phyloP scores from a whole-genome alignment of 2,113 vertebrate species.

The Sphyrna mokarran region DNA sequence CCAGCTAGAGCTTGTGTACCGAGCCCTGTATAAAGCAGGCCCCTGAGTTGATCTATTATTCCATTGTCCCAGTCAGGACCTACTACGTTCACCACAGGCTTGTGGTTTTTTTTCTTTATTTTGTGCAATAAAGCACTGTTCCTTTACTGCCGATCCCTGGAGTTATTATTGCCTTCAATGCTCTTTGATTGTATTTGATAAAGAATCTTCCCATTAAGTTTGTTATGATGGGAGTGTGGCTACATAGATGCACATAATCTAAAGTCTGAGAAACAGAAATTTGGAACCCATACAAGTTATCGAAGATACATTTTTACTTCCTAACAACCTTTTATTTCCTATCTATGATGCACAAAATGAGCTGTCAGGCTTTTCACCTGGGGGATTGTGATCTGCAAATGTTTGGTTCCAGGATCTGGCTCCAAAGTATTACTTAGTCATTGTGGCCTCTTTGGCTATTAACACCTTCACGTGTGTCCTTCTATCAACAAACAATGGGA shows the following conservation, averaged over 20 bases:
- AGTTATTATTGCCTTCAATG: no score
- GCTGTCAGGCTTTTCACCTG: not conserved
- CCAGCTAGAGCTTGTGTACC: no score
- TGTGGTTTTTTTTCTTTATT: no score
- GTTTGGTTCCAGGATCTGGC: slow-evolving; percentile 21
- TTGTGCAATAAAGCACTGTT: no score
- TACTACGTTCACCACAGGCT: no score
- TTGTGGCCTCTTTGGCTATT: not conserved
- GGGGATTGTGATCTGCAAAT: not conserved
- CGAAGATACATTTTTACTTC: not conserved
- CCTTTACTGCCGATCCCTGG: no score
- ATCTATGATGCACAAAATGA: not conserved
- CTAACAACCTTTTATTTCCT: not conserved
- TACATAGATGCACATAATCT: not conserved
- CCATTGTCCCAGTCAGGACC: no score
- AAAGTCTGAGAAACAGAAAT: not conserved
- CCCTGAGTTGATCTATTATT: no score
- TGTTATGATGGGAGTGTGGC: no score
- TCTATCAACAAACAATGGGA: slow-evolving; percentile 6
- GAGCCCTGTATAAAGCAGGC: no score
- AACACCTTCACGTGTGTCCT: not conserved
- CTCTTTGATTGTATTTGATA: not conserved
- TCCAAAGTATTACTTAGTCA: not conserved
- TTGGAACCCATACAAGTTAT: not conserved
- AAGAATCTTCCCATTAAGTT: not conserved